A percentile compares a stretch with the other conserved stretches of the same genome.
phyloP scores from a whole-genome alignment of 2,113 vertebrate genomes.

The Pangasianodon hypophthalmus region DNA sequence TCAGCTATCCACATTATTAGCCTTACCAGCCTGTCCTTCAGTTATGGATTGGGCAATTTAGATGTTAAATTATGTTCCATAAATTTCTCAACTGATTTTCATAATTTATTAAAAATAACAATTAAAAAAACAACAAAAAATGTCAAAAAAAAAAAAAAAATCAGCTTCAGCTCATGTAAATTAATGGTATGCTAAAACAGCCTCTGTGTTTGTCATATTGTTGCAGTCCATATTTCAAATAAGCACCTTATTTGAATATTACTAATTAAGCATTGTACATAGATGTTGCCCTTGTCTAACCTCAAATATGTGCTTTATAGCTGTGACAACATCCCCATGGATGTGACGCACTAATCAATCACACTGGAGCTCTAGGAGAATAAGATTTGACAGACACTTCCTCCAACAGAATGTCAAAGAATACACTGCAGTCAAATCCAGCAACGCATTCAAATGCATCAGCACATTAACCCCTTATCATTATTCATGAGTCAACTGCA shows the following conservation, averaged over 20 bases:
- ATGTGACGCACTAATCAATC: slow-evolving; percentile 39
- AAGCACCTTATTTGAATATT: neutral
- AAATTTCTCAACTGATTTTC: neutral
- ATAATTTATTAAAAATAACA: neutral
- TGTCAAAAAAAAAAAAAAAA: too few relatives aligned
- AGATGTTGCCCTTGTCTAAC: slow-evolving; percentile 11
- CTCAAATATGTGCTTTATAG: slow-evolving; percentile 3
- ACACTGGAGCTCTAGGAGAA: slow-evolving; percentile 26
- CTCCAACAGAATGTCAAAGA: slow-evolving; percentile 68
- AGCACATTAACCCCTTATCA: slow-evolving; percentile 64
- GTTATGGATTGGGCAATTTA: neutral
- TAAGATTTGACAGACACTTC: slow-evolving; percentile 65
- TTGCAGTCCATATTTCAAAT: neutral
- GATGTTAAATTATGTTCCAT: neutral
- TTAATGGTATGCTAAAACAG: neutral
- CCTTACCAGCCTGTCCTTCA: neutral
- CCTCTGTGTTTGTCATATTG: neutral
- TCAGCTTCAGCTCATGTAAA: neutral
- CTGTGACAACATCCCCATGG: neutral
- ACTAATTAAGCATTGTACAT: neutral
- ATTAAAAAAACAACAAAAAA: neutral
- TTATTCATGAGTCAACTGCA: slow-evolving; percentile 62
- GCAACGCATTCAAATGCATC: slow-evolving; percentile 66
- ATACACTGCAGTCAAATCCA: slow-evolving; percentile 58
- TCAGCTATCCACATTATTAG: slow-evolving; percentile 8